A percentile compares a stretch with the other conserved stretches of the same genome.
Evolutionary conservation across 2,113 vertebrate species (phyloP).

Genomic region (Lipophrys pholis): DNA sequence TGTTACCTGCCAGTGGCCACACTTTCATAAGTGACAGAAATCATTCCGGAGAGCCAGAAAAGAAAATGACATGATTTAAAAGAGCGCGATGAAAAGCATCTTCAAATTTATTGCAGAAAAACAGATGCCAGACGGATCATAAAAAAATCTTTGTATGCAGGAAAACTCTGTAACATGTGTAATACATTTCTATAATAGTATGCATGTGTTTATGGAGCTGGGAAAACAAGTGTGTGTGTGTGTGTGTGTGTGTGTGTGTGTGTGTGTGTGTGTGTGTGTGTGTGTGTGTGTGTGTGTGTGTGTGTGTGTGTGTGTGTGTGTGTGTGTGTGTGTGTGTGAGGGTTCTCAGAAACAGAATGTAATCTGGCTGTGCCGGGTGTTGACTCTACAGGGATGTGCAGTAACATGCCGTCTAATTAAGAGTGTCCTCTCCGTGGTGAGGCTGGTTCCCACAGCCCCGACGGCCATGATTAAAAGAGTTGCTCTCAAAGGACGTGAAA

Average conservation of each 20-base stretch:
- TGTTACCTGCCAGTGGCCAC: too few relatives aligned
- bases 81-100: too few relatives aligned
- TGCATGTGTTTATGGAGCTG: too few relatives aligned
- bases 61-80: too few relatives aligned
- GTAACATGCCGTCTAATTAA: conserved; percentile 80
- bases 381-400: conserved; percentile 74
- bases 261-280: neutral
- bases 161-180: conserved; percentile 5
- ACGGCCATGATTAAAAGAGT: conserved; percentile 83
- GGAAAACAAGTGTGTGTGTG: too few relatives aligned
- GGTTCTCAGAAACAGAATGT: conserved; percentile 30
- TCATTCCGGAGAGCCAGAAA: too few relatives aligned
- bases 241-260: neutral
- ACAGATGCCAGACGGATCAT: neutral
- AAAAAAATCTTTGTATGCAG: neutral
- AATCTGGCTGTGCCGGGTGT: conserved; percentile 67
- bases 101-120: neutral
- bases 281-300: neutral
- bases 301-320: neutral
- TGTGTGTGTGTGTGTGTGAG: neutral
- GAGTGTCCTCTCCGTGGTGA: conserved; percentile 75
- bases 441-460: conserved; percentile 74
- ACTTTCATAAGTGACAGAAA: too few relatives aligned
- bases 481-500: conserved; percentile 76
- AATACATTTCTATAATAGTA: conserved; percentile 1